These are phyloP conservation scores for Phengaris arion DNA, from an alignment of 2,888 invertebrate genomes.

Conservation along the genomic window DNA sequence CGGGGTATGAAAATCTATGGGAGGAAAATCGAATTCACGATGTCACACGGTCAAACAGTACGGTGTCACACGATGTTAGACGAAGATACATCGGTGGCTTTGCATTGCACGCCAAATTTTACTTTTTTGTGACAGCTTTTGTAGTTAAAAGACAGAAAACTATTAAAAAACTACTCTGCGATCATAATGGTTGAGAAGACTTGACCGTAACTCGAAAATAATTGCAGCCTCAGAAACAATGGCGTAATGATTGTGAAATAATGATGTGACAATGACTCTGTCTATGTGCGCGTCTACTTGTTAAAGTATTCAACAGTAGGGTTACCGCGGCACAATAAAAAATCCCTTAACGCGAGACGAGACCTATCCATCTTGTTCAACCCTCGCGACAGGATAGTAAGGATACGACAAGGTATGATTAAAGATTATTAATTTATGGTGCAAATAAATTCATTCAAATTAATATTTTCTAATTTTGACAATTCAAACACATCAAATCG, in stretches of 20 bases:
- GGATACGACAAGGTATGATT: constrained; percentile 45
- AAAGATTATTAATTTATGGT: too few species aligned
- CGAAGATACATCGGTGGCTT: too few species aligned
- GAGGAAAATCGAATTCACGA: too few species aligned
- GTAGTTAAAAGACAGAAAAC: not conserved
- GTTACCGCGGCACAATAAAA: constrained; percentile 76
- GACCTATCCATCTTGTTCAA: constrained; percentile 75
- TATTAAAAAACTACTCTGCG: not conserved
- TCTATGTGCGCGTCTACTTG: constrained; percentile 17
- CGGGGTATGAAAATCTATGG: too few species aligned
- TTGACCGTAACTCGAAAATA: constrained; percentile 18
- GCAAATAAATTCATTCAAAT: too few species aligned
- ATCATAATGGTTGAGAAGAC: not conserved
- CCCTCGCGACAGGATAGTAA: constrained; percentile 55
- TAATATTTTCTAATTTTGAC: too few species aligned
- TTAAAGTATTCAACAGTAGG: constrained; percentile 71
- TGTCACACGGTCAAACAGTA: too few species aligned
- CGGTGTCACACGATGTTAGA: too few species aligned
- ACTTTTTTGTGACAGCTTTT: too few species aligned
- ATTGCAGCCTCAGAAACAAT: constrained; percentile 14
- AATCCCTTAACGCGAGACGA: constrained; percentile 76
- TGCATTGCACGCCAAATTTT: too few species aligned
- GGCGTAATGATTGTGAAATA: constrained; percentile 9
- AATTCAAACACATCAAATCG: too few species aligned
- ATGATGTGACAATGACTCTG: constrained; percentile 19